Percentiles rank a stretch among this genome's conserved stretches.
Conservation (phyloP, 2,797 vertebrate genomes). For the Monodelphis domestica region DNA sequence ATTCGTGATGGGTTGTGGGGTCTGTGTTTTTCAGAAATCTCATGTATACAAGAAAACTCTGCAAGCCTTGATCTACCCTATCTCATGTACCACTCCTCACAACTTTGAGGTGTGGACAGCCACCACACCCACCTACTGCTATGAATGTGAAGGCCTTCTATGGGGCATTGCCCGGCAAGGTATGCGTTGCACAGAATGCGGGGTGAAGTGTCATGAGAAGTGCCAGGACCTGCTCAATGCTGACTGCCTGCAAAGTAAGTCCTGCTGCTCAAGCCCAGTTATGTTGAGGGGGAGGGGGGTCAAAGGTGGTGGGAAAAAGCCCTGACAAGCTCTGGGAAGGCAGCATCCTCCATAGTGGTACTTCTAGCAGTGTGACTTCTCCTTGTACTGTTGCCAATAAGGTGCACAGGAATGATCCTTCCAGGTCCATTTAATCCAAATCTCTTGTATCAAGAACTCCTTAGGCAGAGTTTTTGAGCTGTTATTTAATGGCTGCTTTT, state of each 20-base stretch:
- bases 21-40: slow-evolving; percentile 91
- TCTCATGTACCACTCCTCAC: slow-evolving; percentile 98
- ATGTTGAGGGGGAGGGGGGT: not conserved
- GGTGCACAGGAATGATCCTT: not conserved
- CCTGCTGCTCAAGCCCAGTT: not conserved
- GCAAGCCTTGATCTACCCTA: slow-evolving; percentile 99
- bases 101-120: slow-evolving; percentile 99
- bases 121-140: slow-evolving; percentile 98
- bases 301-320: not conserved
- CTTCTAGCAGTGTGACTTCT: not conserved
- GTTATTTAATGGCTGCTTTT: slow-evolving; percentile 34
- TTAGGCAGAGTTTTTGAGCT: not conserved
- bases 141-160: slow-evolving; percentile 97
- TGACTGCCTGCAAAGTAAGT: slow-evolving; percentile 90
- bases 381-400: not conserved
- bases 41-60: slow-evolving; percentile 99
- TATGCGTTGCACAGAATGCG: slow-evolving; percentile 96
- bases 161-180: slow-evolving; percentile 99
- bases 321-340: not conserved
- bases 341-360: not conserved
- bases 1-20: slow-evolving; percentile 14
- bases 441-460: slow-evolving; percentile 23
- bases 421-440: not conserved
- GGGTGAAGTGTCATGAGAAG: slow-evolving; percentile 97
- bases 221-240: slow-evolving; percentile 90